Conservation (phyloP, 2,888 invertebrate genomes). For the Apodemia zela region DNA sequence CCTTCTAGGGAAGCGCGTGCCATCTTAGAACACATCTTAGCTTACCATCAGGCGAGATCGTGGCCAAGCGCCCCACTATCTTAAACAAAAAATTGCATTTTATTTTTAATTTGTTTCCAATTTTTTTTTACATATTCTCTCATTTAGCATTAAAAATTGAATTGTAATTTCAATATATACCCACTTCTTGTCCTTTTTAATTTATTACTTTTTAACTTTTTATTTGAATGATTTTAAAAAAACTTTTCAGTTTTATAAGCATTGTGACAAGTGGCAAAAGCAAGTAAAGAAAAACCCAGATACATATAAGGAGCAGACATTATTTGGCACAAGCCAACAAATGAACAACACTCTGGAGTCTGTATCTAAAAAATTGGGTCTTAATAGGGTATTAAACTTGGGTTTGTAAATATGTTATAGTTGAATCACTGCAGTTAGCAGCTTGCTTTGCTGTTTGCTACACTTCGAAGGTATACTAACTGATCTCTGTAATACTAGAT, state of each 20-base stretch:
- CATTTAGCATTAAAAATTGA: no score
- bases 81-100: no score
- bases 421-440: constrained; percentile 22
- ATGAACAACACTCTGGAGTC: constrained; percentile 79
- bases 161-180: no score
- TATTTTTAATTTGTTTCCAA: no score
- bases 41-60: no score
- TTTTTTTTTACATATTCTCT: no score
- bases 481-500: neutral
- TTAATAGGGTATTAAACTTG: constrained; percentile 68
- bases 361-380: constrained; percentile 82
- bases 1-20: no score
- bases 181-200: no score
- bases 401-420: constrained; percentile 60
- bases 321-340: constrained; percentile 75
- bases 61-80: no score
- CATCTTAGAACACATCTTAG: no score
- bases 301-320: constrained; percentile 77
- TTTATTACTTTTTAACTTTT: constrained; percentile 1
- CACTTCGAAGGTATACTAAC: constrained; percentile 24
- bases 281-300: constrained; percentile 85
- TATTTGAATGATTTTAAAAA: constrained; percentile 39
- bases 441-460: constrained; percentile 55
- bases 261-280: constrained; percentile 85
- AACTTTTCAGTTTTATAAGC: constrained; percentile 87